Percentiles rank a stretch among this genome's conserved stretches.
Evolutionary conservation across 2,888 invertebrate species (phyloP).

Genomic region (Diaprepes abbreviatus): DNA sequence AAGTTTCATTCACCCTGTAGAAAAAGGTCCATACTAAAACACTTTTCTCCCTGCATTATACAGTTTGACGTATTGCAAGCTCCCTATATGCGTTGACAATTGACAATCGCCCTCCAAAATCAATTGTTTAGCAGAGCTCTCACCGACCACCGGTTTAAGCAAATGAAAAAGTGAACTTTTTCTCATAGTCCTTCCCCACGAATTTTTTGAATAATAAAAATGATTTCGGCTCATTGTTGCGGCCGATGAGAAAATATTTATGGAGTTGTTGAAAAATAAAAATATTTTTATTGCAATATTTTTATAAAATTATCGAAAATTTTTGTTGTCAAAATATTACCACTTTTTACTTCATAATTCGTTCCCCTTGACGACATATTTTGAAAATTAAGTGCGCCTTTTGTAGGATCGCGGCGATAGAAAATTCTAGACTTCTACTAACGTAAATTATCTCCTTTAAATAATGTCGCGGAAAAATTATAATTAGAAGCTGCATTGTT

Average conservation of each 20-base stretch:
- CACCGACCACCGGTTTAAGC: constrained; percentile 54
- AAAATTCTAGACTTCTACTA: no score
- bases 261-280: no score
- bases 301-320: no score
- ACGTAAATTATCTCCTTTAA: no score
- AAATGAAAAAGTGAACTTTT: constrained; percentile 52
- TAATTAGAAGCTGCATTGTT: no score
- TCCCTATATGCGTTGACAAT: constrained; percentile 57
- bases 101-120: constrained; percentile 57
- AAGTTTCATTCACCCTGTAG: constrained; percentile 13
- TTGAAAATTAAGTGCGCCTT: no score
- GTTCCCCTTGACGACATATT: no score
- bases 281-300: no score
- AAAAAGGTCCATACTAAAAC: constrained; percentile 30
- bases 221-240: constrained; percentile 44
- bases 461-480: no score
- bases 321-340: no score
- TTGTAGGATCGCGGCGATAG: no score
- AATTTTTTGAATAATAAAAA: constrained; percentile 52
- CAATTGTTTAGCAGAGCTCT: constrained; percentile 56
- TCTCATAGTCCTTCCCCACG: constrained; percentile 53
- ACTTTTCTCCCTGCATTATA: constrained; percentile 56
- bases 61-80: constrained; percentile 30
- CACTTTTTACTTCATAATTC: no score
- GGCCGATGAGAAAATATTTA: constrained; percentile 12